Base-by-base conservation (phyloP, 2,888 invertebrate genomes). In the Halocaridina rubra region DNA sequence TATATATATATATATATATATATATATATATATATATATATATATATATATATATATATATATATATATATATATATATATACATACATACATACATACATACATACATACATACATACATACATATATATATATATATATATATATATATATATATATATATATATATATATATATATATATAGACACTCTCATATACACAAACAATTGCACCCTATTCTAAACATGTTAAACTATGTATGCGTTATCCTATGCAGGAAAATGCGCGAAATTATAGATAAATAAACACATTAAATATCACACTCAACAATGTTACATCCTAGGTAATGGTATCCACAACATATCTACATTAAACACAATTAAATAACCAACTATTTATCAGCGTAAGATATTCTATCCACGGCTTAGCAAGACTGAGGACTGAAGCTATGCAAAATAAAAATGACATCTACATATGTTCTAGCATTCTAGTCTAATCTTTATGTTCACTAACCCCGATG, bases 401-500 rank as follows among this genome's bases (percentile, higher is more conserved):
- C n/a, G n/a, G n/a, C n/a, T n/a, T n/a, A n/a, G n/a, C n/a, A n/a
- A n/a, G n/a, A n/a, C n/a, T n/a, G n/a, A n/a, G n/a, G n/a, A n/a
- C n/a, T n/a, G n/a, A n/a, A n/a, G n/a, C n/a, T n/a, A n/a, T n/a
- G n/a, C n/a, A n/a, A n/a, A n/a, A n/a, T n/a, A n/a, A n/a, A n/a
- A n/a, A n/a, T n/a, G n/a, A n/a, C n/a, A n/a, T n/a, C n/a, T n/a
- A n/a, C n/a, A n/a, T n/a, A n/a, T n/a, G n/a, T n/a, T n/a, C n/a
- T n/a, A n/a, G n/a, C n/a, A n/a, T n/a, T n/a, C n/a, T n/a, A n/a
- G n/a, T n/a, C n/a, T n/a, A n/a, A n/a, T n/a, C n/a, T n/a, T n/a
- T n/a, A n/a, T n/a, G n/a, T n/a, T n/a, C n/a, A 80, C 80, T 80
- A 39, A 80, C 80, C 80, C 80, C 29, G 80, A 80, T n/a, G 80